These are phyloP conservation scores for Noctua comes DNA, from an alignment of 2,888 invertebrate species.

Conservation along the genomic window DNA sequence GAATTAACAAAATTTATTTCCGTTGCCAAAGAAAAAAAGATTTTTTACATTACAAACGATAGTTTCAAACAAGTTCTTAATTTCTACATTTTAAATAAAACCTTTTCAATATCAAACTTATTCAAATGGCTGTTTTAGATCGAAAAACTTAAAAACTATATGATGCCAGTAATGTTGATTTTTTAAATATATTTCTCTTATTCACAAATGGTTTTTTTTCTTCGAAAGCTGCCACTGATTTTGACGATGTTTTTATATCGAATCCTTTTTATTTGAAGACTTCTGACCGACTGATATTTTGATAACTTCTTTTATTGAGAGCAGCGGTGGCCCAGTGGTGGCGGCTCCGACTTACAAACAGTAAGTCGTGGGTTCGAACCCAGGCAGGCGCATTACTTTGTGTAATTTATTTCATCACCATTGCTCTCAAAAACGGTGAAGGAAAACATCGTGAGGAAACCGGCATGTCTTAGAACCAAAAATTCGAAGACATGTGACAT, in stretches of 20 bases:
- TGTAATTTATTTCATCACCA: no score
- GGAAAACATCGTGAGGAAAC: no score
- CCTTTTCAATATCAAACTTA: background rate
- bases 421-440: no score
- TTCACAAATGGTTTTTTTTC: constrained; percentile 4
- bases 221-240: background rate
- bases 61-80: no score
- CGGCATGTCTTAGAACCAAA: no score
- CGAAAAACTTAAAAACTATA: constrained; percentile 5
- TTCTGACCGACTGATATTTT: background rate
- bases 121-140: constrained; percentile 6
- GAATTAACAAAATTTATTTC: background rate
- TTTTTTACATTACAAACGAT: background rate
- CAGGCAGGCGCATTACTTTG: no score
- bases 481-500: no score
- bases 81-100: background rate
- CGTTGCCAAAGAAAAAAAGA: background rate
- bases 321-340: no score
- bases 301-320: background rate
- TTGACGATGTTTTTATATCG: background rate
- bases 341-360: no score
- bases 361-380: no score
- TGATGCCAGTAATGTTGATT: constrained; percentile 24
- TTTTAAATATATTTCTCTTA: background rate
- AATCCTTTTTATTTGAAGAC: constrained; percentile 1